Evolutionary conservation across 1,140 invertebrate species (phyloP).

Genomic region (Zaprionus davidi): DNA sequence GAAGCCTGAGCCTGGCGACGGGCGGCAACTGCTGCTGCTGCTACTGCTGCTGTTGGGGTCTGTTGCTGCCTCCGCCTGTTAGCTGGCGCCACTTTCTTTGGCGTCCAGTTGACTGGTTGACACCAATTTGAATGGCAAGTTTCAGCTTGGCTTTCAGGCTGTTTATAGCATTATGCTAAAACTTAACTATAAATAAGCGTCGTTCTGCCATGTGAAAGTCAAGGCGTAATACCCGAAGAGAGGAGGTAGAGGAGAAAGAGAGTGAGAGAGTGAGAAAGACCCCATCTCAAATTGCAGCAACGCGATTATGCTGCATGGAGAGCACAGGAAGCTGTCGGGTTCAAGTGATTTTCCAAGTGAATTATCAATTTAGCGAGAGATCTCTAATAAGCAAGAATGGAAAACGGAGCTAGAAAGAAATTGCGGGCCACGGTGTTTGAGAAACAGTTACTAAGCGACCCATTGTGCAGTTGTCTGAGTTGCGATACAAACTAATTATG

Average conservation of each 20-base stretch:
- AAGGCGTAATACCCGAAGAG: conserved; percentile 33
- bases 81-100: conserved; percentile 74
- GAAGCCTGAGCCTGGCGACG: conserved; percentile 30
- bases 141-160: conserved; percentile 37
- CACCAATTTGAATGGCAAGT: conserved; percentile 78
- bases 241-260: neutral
- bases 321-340: conserved; percentile 16
- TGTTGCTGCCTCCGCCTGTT: conserved; percentile 18
- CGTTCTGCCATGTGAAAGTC: conserved; percentile 61
- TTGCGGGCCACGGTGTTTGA: neutral
- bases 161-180: conserved; percentile 52
- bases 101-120: conserved; percentile 78
- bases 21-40: conserved; percentile 12
- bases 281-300: neutral
- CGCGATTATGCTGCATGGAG: conserved; percentile 1
- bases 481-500: conserved; percentile 4
- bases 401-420: conserved; percentile 6
- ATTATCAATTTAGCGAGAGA: conserved; percentile 37
- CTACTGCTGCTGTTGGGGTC: conserved; percentile 22
- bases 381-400: conserved; percentile 29
- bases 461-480: neutral
- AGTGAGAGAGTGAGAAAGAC: neutral
- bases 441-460: neutral
- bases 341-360: conserved; percentile 24
- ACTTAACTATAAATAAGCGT: conserved; percentile 60